These are phyloP conservation scores for Caenorhabditis remanei DNA, from an alignment of 1,140 invertebrate species.

Conservation along the genomic window DNA sequence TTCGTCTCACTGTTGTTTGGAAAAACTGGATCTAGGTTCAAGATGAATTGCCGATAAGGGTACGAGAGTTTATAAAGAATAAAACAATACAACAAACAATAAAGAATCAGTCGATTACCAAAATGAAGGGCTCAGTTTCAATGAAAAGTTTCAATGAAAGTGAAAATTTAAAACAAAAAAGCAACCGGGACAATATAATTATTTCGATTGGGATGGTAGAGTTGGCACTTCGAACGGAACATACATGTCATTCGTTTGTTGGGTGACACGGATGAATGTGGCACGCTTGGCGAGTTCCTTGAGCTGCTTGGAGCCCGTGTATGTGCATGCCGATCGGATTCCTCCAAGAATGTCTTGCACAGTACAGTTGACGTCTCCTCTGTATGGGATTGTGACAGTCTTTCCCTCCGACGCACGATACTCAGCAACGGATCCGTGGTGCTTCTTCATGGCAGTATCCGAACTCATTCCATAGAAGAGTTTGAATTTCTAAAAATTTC, in stretches of 20 bases:
- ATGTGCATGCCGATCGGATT: slow-evolving; percentile 91
- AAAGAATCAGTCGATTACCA: neutral
- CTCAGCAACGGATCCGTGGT: slow-evolving; percentile 83
- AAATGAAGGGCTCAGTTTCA: no score
- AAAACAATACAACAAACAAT: neutral
- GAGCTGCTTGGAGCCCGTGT: slow-evolving; percentile 88
- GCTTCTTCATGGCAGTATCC: slow-evolving; percentile 91
- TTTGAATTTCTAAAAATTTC: slow-evolving; percentile 83
- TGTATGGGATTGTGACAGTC: slow-evolving; percentile 90
- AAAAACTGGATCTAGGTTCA: slow-evolving; percentile 47
- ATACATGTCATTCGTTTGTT: slow-evolving; percentile 88
- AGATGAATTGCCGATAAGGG: slow-evolving; percentile 23
- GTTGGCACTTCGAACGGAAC: slow-evolving; percentile 70
- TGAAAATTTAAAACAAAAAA: neutral
- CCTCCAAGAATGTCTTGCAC: slow-evolving; percentile 90
- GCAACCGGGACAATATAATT: neutral
- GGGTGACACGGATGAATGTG: slow-evolving; percentile 91
- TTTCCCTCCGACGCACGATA: slow-evolving; percentile 90
- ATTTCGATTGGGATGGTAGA: neutral
- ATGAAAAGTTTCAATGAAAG: no score
- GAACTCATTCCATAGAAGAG: slow-evolving; percentile 96
- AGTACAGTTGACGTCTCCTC: slow-evolving; percentile 87
- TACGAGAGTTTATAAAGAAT: no score
- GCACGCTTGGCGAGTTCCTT: slow-evolving; percentile 86
- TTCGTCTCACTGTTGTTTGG: neutral